Evolutionary conservation across 1,140 invertebrate species (phyloP), one percentile per base, ranked within the genome.

Genomic region (Lethocerus indicus): DNA sequence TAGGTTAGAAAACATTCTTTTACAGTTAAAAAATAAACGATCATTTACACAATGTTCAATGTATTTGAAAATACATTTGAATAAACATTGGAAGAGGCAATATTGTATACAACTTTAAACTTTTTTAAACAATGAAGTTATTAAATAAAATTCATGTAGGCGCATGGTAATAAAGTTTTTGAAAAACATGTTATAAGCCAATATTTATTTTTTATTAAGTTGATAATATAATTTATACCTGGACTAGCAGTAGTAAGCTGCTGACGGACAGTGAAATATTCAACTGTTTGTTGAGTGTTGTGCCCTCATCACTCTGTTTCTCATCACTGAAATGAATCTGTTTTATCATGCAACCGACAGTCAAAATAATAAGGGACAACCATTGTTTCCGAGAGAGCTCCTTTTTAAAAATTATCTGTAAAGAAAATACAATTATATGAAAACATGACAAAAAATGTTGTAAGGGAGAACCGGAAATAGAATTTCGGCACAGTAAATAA

Each of bases 331-430:
- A 72, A 60, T 83, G 75, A 20, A 91, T 62, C 60, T 94, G 84
- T 64, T 97, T 95, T 21, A 94, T 66, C 71, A 94, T 85, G 62
- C 91, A 96, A 7, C 91, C 92, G 23, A 83, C 41, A 5, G 90
- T 95, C 16, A 97, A 67, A 24, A 94, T 66, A 20, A 87, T 59
- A 14, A 96, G 61, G 0, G 91, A 94, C 5, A 89, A 59, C 92
- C 92, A 97, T 69, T 97, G 92, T 36, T 79, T 78, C 20, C 60
- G 62, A 37, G 78, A 86, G 5, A 96, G 66, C 50, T 82, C 71
- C 64, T 87, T 91, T 53, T 83, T 81, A 63, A 97, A 96, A 32
- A 96, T 67, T 18, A 87, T 62, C 81, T 88, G 65, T 49, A 66
- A 67, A 53, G 54, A 50, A 61, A 58, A 54, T 42, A 56, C 54